Conservation (phyloP, 2,113 vertebrate species). For the Setophaga kirtlandii region DNA sequence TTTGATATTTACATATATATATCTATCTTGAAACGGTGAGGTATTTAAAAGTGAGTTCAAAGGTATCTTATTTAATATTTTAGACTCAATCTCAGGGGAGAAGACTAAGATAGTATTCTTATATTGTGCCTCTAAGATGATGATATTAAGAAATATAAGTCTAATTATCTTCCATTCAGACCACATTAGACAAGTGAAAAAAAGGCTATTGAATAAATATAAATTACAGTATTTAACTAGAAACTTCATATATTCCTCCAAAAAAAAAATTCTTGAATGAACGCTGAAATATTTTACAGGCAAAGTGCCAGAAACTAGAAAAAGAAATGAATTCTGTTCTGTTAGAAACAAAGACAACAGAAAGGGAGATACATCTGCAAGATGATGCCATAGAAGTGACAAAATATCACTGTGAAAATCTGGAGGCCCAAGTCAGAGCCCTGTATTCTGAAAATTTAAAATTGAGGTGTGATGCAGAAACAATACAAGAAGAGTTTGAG, state of each 20-base stretch:
- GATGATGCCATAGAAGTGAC: conserved; percentile 65
- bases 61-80: neutral
- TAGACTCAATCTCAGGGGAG: neutral
- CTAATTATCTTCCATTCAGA: neutral
- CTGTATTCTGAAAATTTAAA: conserved; percentile 71
- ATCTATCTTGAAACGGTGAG: neutral
- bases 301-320: conserved; percentile 70
- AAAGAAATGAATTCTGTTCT: conserved; percentile 62
- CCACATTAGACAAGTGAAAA: neutral
- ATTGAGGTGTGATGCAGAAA: conserved; percentile 64
- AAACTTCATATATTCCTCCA: neutral
- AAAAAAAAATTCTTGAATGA: neutral
- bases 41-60: neutral
- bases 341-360: conserved; percentile 67
- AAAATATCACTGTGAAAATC: conserved; percentile 55
- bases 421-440: conserved; percentile 67
- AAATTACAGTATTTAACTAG: neutral
- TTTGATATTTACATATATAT: neutral
- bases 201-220: neutral
- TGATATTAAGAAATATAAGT: neutral
- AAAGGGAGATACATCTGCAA: conserved; percentile 70
- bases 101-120: neutral
- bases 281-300: conserved; percentile 67
- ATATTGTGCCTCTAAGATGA: neutral
- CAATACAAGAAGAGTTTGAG: conserved; percentile 68